Evolutionary conservation across 1,140 invertebrate genomes (phyloP).

Genomic region (Atta colombica): DNA sequence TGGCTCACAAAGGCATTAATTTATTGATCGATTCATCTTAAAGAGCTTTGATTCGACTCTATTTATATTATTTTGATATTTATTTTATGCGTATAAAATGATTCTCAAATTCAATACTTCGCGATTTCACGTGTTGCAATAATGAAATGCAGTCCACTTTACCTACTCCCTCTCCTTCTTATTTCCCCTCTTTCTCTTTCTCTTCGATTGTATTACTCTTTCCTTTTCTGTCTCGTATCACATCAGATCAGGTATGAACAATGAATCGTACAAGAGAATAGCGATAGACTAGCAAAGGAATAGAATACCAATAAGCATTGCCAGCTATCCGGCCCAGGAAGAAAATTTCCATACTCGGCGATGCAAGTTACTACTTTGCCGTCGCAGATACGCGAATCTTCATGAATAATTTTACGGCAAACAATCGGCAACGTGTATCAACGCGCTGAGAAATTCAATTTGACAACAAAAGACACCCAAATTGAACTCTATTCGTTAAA

Average conservation of each 20-base stretch:
- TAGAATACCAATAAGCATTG: slow-evolving; percentile 40
- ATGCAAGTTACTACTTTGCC: slow-evolving; percentile 25
- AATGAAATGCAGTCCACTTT: slow-evolving; percentile 37
- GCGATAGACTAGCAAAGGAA: slow-evolving; percentile 44
- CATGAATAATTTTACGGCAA: slow-evolving; percentile 36
- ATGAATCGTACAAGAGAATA: slow-evolving; percentile 53
- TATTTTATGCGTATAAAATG: background rate
- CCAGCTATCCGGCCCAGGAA: slow-evolving; percentile 35
- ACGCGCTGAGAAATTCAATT: slow-evolving; percentile 33
- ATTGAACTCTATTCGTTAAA: background rate
- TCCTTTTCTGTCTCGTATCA: slow-evolving; percentile 34
- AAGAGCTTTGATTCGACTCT: no score
- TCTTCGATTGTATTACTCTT: slow-evolving; percentile 15
- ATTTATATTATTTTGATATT: background rate
- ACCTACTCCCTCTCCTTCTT: slow-evolving; percentile 32
- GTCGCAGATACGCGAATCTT: slow-evolving; percentile 20
- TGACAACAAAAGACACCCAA: background rate
- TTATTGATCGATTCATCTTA: no score
- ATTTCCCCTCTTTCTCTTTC: slow-evolving; percentile 46
- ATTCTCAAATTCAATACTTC: background rate
- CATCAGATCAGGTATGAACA: slow-evolving; percentile 42
- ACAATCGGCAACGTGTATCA: background rate
- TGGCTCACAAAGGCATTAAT: no score
- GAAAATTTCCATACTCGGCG: slow-evolving; percentile 40
- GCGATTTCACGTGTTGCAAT: slow-evolving; percentile 19